Evolutionary conservation across 2,113 vertebrate species (phyloP).

Genomic region (Elephas maximus): DNA sequence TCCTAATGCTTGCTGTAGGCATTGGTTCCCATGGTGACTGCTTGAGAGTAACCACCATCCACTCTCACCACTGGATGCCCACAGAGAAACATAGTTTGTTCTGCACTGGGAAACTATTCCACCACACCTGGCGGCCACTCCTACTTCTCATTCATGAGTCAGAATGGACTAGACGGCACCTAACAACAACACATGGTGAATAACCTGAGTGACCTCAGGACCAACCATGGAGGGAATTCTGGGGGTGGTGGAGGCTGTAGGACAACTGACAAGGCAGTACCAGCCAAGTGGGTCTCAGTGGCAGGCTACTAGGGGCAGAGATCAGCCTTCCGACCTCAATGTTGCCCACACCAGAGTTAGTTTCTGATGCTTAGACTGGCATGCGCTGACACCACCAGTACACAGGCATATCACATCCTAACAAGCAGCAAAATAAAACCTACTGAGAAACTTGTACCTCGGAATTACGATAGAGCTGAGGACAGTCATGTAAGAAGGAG

Average conservation of each 20-base stretch:
- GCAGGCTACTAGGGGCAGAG: background rate
- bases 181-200: background rate
- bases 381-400: rapidly evolving
- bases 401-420: background rate
- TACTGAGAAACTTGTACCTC: background rate
- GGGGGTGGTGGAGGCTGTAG: background rate
- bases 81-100: background rate
- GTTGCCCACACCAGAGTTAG: background rate
- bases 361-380: background rate
- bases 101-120: background rate
- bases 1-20: background rate
- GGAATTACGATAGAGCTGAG: background rate
- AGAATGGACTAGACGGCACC: too few relatives aligned
- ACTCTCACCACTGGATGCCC: background rate
- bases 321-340: background rate
- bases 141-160: background rate
- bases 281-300: background rate
- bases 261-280: background rate
- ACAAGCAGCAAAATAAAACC: background rate
- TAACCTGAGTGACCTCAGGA: background rate
- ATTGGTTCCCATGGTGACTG: background rate
- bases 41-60: background rate
- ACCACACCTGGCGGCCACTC: background rate
- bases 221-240: background rate
- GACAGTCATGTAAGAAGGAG: background rate